phyloP scores from a whole-genome alignment of 2,888 invertebrate genomes.

The Agrochola litura region DNA sequence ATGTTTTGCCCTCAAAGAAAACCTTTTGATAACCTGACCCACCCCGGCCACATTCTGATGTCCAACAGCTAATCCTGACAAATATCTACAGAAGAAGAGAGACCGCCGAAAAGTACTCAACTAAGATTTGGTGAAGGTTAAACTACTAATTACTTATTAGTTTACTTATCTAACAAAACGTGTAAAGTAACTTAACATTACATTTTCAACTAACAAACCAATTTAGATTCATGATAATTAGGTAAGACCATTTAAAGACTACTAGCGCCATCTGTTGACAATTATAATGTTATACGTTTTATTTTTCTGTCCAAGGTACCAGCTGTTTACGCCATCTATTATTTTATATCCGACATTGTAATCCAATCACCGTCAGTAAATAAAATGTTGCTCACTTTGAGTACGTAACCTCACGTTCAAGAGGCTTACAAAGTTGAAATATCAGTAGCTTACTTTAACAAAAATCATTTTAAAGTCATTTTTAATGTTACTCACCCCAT shows the following conservation, averaged over 20 bases:
- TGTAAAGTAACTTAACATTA: no score
- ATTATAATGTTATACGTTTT: neutral
- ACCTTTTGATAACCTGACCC: neutral
- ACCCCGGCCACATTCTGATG: no score
- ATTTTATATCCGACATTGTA: neutral
- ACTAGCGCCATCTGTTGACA: constrained; percentile 41
- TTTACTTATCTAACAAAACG: neutral
- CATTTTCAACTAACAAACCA: neutral
- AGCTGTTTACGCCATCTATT: constrained; percentile 70
- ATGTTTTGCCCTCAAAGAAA: neutral
- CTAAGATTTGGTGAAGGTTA: no score
- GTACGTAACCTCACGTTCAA: neutral
- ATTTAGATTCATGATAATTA: neutral
- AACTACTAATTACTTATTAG: neutral
- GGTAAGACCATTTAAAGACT: neutral
- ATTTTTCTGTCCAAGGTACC: neutral
- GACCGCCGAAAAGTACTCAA: neutral
- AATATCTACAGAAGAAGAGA: neutral
- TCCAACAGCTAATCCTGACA: neutral
- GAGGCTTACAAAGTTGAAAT: neutral
- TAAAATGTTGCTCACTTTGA: neutral
- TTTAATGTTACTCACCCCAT: constrained; percentile 80
- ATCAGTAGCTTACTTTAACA: neutral
- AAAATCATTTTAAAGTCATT: neutral
- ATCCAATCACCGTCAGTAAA: neutral